Evolutionary conservation across 1,140 invertebrate genomes (phyloP).

Genomic region (Aporrectodea caliginosa): DNA sequence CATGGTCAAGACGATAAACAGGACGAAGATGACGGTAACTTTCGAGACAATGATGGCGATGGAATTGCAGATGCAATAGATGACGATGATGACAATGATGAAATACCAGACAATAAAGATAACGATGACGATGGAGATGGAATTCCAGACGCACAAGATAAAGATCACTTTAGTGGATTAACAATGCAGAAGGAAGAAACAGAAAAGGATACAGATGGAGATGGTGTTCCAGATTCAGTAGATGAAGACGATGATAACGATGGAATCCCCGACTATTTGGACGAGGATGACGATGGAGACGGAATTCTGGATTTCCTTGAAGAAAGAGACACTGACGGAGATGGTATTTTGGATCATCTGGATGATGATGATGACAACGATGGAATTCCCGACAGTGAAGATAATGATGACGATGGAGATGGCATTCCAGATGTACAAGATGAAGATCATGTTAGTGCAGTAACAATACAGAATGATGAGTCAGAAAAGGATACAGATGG

Average conservation of each 20-base stretch:
- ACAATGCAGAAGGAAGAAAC: background rate
- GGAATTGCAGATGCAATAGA: background rate
- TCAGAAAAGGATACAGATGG: slow-evolving; percentile 16
- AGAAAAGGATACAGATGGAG: slow-evolving; percentile 14
- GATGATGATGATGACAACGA: slow-evolving; percentile 6
- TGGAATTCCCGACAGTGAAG: slow-evolving; percentile 1
- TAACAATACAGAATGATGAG: background rate
- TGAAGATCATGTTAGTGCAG: background rate
- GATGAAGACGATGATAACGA: slow-evolving; percentile 27
- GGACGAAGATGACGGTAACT: background rate
- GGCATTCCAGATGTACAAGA: slow-evolving; percentile 6
- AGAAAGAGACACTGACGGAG: background rate
- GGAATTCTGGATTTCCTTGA: slow-evolving; percentile 26
- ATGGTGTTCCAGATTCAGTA: slow-evolving; percentile 16
- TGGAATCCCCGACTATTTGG: slow-evolving; percentile 19
- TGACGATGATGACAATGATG: background rate
- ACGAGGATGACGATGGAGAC: slow-evolving; percentile 27
- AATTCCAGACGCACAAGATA: background rate
- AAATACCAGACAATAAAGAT: slow-evolving; percentile 7
- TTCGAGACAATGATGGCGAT: background rate
- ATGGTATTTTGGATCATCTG: background rate
- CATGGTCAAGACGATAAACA: background rate
- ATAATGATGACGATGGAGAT: background rate
- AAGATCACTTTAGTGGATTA: background rate
- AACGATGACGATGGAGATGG: background rate